Base-by-base conservation (phyloP, 2,888 invertebrate genomes). In the Lapara coniferarum region DNA sequence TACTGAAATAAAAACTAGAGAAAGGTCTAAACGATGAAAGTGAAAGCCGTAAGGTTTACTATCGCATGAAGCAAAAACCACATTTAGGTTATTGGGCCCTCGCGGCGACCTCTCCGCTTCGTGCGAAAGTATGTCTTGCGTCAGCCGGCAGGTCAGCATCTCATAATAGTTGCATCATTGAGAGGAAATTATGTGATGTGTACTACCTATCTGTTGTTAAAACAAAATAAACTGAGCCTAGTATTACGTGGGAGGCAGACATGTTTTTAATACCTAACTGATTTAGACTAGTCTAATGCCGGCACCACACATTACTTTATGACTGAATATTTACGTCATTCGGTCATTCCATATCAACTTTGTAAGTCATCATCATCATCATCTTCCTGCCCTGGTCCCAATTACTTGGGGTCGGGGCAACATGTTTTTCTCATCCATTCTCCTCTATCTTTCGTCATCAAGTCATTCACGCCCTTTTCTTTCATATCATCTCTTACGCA, bases 71-170 rank as follows among this genome's bases (percentile, higher is more conserved):
- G 75, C 67, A 75, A 77, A 73, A 72, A 67, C 57, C 67, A 70
- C 81, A 91, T 90, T 84, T 91, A 83, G 92, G 92, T 92, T 90
- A 91, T 83, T 86, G 82, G 87, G 86, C 85, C 81, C 84, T 82
- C 81, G 77, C 81, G 80, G 83, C 86, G 85, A 85, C 87, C 86
- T 86, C 83, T 84, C 78, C 69, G 77, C 75, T 80, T 74, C 84
- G 85, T 85, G 90, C 86, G 91, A 92, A 92, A 92, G 92, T 89
- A 81, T 86, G 84, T 89, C 89, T 92, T 92, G 87, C 92, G 77
- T 92, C 92, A 92, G 63, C 46, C 77, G 73, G 78, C 87, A 80
- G 87, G 89, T 88, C 88, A 85, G 79, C 79, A 80, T 86, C 88
- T 88, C 89, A 87, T 87, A 89, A 89, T 77, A 71, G 78, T 90